Evolutionary conservation across 1,140 invertebrate genomes (phyloP), one percentile per base, ranked within the genome.

Genomic region (Coenobita brevimanus): DNA sequence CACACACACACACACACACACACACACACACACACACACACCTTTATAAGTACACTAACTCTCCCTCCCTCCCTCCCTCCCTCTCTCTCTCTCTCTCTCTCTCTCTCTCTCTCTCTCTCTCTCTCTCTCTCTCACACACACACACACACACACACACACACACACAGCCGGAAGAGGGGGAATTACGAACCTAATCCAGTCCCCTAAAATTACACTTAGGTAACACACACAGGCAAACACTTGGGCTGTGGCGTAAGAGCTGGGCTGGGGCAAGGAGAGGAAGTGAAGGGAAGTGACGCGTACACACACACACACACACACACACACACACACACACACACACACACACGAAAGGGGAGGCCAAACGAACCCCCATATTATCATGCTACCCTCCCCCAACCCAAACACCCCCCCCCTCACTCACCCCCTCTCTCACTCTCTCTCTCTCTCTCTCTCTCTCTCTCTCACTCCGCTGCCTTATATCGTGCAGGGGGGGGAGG

Each of bases 61-160:
- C 71, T 75, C 62, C 62, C 21, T 30, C 21, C 21, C 62, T 30
- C 21, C 54, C n/a, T 30, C 62, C 21, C 62, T 64, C 21, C 33
- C 62, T 64, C 21, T 21, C 62, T 64, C 62, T 64, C n/a, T 21
- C 4, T 64, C n/a, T 30, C 4, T 24, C 21, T 21, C n/a, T n/a
- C n/a, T n/a, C n/a, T n/a, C n/a, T n/a, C n/a, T n/a, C n/a, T n/a
- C n/a, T n/a, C n/a, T n/a, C n/a, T n/a, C n/a, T n/a, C n/a, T n/a
- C n/a, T n/a, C n/a, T 64, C 62, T 64, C 4, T 64, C 21, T 6
- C 21, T 30, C 33, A 3, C 62, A n/a, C n/a, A 6, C 3, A 64
- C 62, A 64, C 62, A 64, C 62, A 64, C 62, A 64, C 62, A 64
- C 62, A 21, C n/a, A 64, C n/a, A 64, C n/a, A 30, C n/a, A 6